Evolutionary conservation across 2,113 vertebrate species (phyloP), one percentile per base, ranked within the genome.

Genomic region (Colossoma macropomum): DNA sequence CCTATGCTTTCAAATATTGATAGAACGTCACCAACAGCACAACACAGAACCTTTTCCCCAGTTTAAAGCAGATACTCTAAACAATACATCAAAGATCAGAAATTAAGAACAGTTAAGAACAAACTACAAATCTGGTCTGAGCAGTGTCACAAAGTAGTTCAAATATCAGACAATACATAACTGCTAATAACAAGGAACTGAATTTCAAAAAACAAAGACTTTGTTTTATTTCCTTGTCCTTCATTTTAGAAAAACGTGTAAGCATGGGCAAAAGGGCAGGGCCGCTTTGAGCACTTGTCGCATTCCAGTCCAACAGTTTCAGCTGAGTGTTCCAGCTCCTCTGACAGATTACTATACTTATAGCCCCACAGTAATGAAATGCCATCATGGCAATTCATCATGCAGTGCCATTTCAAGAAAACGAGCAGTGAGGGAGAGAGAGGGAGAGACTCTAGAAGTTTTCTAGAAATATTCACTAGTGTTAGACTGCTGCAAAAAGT

Each of bases 251-350:
- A 27, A 13, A 62, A 34, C 12, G 16, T 38, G 65, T 77, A 84
- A 92, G 89, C 91, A 90, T 90, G 78, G 89, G 91, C 90, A 92
- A 89, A 92, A 92, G 83, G 89, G 89, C 81, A 86, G 89, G 85
- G 87, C 72, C 79, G 23, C 32, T 69, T 88, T 85, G 86, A 91
- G 92, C 80, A 88, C 88, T 75, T 87, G 59, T 68, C 68, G 82
- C 81, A 88, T 91, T 89, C 87, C 85, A 87, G 84, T 85, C 84
- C 83, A 83, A 62, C 81, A 85, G 65, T 86, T 90, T 84, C 71
- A 85, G 70, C 66, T 84, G 71, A 79, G 27, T 54, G 66, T 28
- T 86, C 25, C n/a, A 76, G 62, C 21, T 28, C 56, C 32, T 48
- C 68, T 48, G 52, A 75, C 74, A 84, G 65, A 45, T 62, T 50